These are phyloP conservation scores for Coreius guichenoti DNA, from an alignment of 2,797 vertebrate genomes.

Conservation along the genomic window DNA sequence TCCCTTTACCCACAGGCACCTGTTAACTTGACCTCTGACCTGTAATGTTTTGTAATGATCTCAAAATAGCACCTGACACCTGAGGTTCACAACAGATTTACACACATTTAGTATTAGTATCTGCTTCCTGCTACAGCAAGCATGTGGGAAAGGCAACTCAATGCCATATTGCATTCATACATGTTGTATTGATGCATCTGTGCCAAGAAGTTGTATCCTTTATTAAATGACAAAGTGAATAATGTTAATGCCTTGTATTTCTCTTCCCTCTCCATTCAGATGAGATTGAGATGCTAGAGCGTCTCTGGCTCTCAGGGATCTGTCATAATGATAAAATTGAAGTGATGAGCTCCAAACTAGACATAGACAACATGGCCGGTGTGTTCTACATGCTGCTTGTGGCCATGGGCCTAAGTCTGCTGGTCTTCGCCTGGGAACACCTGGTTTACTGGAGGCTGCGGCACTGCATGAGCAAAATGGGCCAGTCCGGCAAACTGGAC, in stretches of 20 bases:
- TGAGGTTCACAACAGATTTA: background rate
- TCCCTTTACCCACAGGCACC: background rate
- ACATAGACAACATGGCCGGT: conserved; percentile 85
- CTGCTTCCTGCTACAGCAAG: conserved; percentile 8
- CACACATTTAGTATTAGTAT: conserved; percentile 16
- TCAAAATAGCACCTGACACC: conserved; percentile 16
- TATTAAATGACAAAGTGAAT: background rate
- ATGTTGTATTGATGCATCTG: conserved; percentile 40
- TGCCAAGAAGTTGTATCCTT: conserved; percentile 15
- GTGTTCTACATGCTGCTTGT: conserved; percentile 87
- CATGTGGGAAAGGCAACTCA: conserved; percentile 12
- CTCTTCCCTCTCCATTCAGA: conserved; percentile 70
- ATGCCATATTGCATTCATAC: conserved; percentile 16
- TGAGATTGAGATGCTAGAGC: conserved; percentile 91
- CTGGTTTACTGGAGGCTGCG: conserved; percentile 91
- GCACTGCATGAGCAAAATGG: conserved; percentile 87
- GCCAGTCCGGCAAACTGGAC: conserved; percentile 86
- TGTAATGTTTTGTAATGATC: background rate
- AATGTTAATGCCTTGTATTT: conserved; percentile 15
- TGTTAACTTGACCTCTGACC: conserved; percentile 3
- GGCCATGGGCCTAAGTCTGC: conserved; percentile 83
- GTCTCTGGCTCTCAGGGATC: conserved; percentile 90
- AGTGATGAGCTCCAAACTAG: conserved; percentile 91
- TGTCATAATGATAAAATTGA: conserved; percentile 92
- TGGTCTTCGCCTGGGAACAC: conserved; percentile 88